Conservation (phyloP, 2,797 vertebrate species). For the Yasuhikotakia modesta region DNA sequence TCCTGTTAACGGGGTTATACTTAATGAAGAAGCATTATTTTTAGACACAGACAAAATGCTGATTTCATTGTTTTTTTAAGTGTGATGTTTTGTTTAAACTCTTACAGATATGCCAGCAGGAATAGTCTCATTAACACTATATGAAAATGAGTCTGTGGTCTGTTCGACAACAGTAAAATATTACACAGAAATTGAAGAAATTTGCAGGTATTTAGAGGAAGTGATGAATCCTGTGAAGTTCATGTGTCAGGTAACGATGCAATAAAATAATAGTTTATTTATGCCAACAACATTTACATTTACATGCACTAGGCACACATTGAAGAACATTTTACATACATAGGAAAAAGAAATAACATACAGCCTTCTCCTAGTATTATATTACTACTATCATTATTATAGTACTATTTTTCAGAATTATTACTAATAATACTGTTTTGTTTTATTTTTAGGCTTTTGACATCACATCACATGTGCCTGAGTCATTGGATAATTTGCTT, state of each 20-base stretch:
- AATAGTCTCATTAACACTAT: conserved; percentile 79
- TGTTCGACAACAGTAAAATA: conserved; percentile 80
- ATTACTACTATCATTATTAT: no score
- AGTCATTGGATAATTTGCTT: conserved; percentile 86
- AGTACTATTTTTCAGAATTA: not conserved
- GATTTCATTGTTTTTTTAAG: not conserved
- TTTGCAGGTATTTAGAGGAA: conserved; percentile 79
- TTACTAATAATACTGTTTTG: not conserved
- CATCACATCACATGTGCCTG: conserved; percentile 81
- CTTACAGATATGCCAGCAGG: conserved; percentile 86
- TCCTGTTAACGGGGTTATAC: conserved; percentile 1
- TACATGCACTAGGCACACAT: not conserved
- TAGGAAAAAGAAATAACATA: no score
- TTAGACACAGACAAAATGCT: not conserved
- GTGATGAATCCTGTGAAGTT: conserved; percentile 87
- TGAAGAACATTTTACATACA: not conserved
- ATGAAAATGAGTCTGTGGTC: conserved; percentile 77
- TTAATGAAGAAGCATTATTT: not conserved
- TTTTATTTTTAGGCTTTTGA: conserved; percentile 85
- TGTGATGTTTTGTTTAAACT: not conserved
- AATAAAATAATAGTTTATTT: not conserved
- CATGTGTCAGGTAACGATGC: conserved; percentile 87
- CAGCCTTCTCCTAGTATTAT: no score
- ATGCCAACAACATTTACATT: not conserved
- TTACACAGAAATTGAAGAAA: conserved; percentile 89